Percentiles rank a stretch among this genome's conserved stretches.
phyloP scores from a whole-genome alignment of 1,140 invertebrate genomes.

The Drosophila equinoxialis region DNA sequence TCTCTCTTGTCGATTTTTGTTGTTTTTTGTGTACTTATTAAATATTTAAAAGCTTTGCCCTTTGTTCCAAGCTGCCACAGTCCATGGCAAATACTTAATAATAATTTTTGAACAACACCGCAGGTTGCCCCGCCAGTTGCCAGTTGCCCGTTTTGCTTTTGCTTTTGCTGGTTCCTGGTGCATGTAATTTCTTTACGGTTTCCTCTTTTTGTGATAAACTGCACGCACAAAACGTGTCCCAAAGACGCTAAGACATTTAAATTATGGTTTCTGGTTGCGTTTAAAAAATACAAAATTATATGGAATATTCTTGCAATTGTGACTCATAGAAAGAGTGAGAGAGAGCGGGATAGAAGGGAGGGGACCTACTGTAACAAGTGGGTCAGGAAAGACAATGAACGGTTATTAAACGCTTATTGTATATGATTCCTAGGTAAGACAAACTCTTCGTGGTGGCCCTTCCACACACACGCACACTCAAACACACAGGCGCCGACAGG shows the following conservation, averaged over 20 bases:
- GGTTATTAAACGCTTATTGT: constrained; percentile 61
- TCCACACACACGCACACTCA: constrained; percentile 18
- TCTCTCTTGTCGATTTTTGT: constrained; percentile 9
- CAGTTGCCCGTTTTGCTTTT: neutral
- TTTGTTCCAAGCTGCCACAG: constrained; percentile 68
- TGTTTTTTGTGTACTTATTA: constrained; percentile 72
- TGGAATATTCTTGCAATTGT: constrained; percentile 37
- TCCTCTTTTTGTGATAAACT: constrained; percentile 64
- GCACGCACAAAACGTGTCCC: constrained; percentile 51
- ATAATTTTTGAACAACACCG: constrained; percentile 66
- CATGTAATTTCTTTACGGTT: constrained; percentile 43
- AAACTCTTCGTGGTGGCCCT: constrained; percentile 16
- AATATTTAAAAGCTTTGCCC: constrained; percentile 79
- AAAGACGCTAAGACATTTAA: constrained; percentile 47
- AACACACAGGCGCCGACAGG: neutral
- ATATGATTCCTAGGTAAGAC: constrained; percentile 23
- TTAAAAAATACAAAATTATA: constrained; percentile 73
- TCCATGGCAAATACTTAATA: constrained; percentile 75
- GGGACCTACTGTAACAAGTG: constrained; percentile 46
- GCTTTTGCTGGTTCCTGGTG: neutral
- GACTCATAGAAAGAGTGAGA: constrained; percentile 35
- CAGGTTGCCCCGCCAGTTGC: constrained; percentile 49
- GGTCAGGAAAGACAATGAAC: constrained; percentile 75
- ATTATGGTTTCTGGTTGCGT: constrained; percentile 69
- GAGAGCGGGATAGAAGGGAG: no score